A percentile compares a stretch with the other conserved stretches of the same genome.
phyloP scores from a whole-genome alignment of 2,113 vertebrate genomes.

The Geococcyx californianus region DNA sequence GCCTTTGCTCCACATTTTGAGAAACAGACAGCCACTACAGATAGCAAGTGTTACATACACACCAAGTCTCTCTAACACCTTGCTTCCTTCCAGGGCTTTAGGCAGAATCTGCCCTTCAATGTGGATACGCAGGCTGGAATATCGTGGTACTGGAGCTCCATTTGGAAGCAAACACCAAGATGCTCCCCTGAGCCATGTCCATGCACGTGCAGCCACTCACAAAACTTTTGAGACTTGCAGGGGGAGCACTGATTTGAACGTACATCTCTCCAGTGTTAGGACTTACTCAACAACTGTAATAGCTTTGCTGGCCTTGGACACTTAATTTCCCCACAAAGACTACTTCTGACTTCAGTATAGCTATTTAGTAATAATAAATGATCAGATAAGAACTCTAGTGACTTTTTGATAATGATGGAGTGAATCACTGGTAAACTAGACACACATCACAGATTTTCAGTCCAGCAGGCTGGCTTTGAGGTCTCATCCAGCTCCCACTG shows the following conservation, averaged over 20 bases:
- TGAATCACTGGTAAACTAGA: neutral
- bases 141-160: neutral
- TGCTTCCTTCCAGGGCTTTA: neutral
- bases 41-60: neutral
- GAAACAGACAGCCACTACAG: neutral
- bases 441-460: neutral
- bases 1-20: neutral
- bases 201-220: rapidly evolving
- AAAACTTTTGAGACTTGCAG: rapidly evolving
- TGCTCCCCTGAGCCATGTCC: rapidly evolving
- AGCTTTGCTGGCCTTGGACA: neutral
- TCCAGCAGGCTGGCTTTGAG: neutral
- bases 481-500: neutral
- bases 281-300: neutral
- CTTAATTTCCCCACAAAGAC: neutral
- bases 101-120: neutral
- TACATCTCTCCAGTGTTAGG: neutral
- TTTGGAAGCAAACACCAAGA: neutral
- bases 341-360: neutral
- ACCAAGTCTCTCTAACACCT: rapidly evolving
- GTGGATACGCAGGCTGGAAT: neutral
- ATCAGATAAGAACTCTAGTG: neutral
- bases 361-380: neutral
- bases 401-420: neutral
- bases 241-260: neutral